phyloP scores from a whole-genome alignment of 2,888 invertebrate species.

The Zootermopsis nevadensis region DNA sequence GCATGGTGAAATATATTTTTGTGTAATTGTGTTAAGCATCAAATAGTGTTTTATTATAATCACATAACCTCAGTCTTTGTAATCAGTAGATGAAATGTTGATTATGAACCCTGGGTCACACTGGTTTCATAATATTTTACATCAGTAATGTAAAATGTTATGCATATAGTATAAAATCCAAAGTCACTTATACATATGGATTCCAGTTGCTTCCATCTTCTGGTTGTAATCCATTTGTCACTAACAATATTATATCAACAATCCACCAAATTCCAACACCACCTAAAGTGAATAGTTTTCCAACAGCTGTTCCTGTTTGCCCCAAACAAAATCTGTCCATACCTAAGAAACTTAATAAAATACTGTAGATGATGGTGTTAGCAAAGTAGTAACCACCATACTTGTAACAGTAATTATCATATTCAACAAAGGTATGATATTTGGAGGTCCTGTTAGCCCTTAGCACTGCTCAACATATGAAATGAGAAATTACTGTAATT shows the following conservation, averaged over 20 bases:
- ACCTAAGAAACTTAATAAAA: constrained; percentile 94
- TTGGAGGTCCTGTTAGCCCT: no score
- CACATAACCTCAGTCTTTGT: no score
- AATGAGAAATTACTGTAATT: no score
- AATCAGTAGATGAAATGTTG: no score
- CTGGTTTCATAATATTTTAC: no score
- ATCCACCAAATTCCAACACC: constrained; percentile 99
- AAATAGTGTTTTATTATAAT: constrained; percentile 32
- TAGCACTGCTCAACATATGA: no score
- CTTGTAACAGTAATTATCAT: constrained; percentile 60
- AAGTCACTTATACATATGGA: constrained; percentile 79
- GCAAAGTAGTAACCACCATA: constrained; percentile 96
- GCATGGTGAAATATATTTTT: constrained; percentile 50
- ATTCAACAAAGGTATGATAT: no score
- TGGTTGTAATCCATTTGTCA: constrained; percentile 93
- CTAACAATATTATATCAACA: constrained; percentile 93
- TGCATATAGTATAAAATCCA: not conserved
- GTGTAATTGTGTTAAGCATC: constrained; percentile 51
- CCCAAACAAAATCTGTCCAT: constrained; percentile 99
- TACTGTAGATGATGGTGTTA: constrained; percentile 95
- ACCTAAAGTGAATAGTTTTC: constrained; percentile 93
- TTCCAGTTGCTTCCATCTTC: constrained; percentile 99
- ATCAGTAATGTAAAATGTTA: no score
- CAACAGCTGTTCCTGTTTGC: constrained; percentile 97
- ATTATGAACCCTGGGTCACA: no score